phyloP scores from a whole-genome alignment of 2,888 invertebrate genomes.

The Tuberolachnus salignus region DNA sequence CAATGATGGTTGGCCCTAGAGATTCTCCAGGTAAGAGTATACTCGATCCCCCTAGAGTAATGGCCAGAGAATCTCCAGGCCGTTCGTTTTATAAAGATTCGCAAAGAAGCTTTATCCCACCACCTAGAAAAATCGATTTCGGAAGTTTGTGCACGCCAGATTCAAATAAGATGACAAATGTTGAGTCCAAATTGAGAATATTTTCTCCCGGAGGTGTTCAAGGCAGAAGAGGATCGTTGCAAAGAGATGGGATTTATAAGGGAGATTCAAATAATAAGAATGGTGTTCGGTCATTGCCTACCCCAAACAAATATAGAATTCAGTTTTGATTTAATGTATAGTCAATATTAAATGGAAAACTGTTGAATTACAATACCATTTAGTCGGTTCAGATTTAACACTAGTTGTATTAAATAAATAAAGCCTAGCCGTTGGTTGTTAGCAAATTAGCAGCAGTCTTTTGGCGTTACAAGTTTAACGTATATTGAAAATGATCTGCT shows the following conservation, averaged over 20 bases:
- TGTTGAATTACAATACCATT: background rate
- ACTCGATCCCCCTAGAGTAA: conserved; percentile 64
- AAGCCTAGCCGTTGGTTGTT: conserved; percentile 26
- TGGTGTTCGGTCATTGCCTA: conserved; percentile 62
- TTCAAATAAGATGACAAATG: conserved; percentile 56
- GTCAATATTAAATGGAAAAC: background rate
- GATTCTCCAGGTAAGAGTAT: conserved; percentile 59
- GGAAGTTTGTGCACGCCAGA: conserved; percentile 53
- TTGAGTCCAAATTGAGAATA: conserved; percentile 60
- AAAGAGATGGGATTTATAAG: conserved; percentile 58
- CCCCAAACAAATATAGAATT: conserved; percentile 75
- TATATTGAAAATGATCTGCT: conserved; percentile 52
- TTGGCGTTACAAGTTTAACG: conserved; percentile 53
- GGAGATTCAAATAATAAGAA: conserved; percentile 58
- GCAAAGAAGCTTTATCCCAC: conserved; percentile 61
- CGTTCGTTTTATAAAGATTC: conserved; percentile 53
- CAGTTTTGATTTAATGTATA: conserved; percentile 70
- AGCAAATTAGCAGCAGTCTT: conserved; percentile 46
- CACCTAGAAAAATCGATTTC: conserved; percentile 63
- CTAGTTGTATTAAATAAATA: conserved; percentile 35
- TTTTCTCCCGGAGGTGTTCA: conserved; percentile 58
- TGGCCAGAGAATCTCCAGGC: conserved; percentile 53
- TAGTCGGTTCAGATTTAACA: conserved; percentile 21
- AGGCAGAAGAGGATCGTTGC: conserved; percentile 60
- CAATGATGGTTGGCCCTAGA: conserved; percentile 53